phyloP scores from a whole-genome alignment of 2,888 invertebrate species.

The Dasysyrphus tricinctus region DNA sequence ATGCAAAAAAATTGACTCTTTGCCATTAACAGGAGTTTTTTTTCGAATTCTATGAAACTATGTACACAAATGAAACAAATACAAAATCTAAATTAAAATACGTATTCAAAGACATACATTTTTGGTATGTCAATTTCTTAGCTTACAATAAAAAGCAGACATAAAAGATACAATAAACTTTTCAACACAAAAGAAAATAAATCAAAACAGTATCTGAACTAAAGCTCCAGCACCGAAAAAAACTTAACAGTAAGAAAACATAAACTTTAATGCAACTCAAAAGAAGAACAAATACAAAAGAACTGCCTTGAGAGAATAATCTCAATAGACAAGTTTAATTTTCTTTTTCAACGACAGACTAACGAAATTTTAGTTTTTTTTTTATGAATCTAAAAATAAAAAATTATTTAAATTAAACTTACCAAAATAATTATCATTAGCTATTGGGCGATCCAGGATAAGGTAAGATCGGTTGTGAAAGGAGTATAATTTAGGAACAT shows the following conservation, averaged over 20 bases:
- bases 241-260: not conserved
- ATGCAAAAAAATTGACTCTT: too few species aligned
- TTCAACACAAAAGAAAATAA: constrained; percentile 13
- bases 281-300: constrained; percentile 21
- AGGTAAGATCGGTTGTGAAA: constrained; percentile 73
- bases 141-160: not conserved
- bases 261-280: constrained; percentile 35
- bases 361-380: not conserved
- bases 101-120: not conserved
- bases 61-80: not conserved
- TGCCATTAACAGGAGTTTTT: not conserved
- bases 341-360: not conserved
- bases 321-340: not conserved
- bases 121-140: not conserved
- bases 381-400: not conserved
- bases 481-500: constrained; percentile 75
- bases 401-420: constrained; percentile 85
- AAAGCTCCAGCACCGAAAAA: constrained; percentile 69
- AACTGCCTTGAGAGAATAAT: not conserved
- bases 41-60: not conserved
- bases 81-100: not conserved
- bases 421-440: constrained; percentile 99
- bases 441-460: constrained; percentile 84
- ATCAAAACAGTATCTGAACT: constrained; percentile 30
- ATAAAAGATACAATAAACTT: not conserved